Percentiles rank a stretch among this genome's conserved stretches.
These are phyloP conservation scores for Drosophila navojoa DNA, from an alignment of 1,140 invertebrate species.

Conservation along the genomic window DNA sequence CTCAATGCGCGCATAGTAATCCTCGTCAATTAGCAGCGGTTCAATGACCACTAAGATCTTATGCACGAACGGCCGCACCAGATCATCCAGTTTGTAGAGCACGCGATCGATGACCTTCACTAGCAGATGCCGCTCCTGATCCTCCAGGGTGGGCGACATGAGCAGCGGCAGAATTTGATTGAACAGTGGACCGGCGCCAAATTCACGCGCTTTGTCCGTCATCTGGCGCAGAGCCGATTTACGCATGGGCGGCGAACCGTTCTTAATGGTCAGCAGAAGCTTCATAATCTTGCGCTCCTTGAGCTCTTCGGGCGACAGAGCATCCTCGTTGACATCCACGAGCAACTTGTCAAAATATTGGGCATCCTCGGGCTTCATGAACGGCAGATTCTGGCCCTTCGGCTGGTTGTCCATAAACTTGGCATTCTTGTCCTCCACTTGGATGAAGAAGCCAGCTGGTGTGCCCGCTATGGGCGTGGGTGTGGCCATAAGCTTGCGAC, in stretches of 20 bases:
- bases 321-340: constrained; percentile 98
- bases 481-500: constrained; percentile 97
- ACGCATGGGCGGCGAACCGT: constrained; percentile 99
- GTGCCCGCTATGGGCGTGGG: constrained; percentile 98
- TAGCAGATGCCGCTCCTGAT: constrained; percentile 99
- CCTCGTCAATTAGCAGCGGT: constrained; percentile 99
- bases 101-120: constrained; percentile 99
- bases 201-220: constrained; percentile 99
- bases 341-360: constrained; percentile 99
- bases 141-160: constrained; percentile 99
- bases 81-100: constrained; percentile 98
- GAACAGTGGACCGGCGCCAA: constrained; percentile 98
- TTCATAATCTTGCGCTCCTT: constrained; percentile 99
- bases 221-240: constrained; percentile 99
- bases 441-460: constrained; percentile 98
- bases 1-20: constrained; percentile 99
- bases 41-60: constrained; percentile 99
- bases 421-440: constrained; percentile 91
- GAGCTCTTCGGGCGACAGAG: constrained; percentile 97
- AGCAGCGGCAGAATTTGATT: constrained; percentile 99
- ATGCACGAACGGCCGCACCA: constrained; percentile 99
- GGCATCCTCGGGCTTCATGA: constrained; percentile 99
- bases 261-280: constrained; percentile 98
- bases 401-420: constrained; percentile 98
- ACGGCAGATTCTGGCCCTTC: constrained; percentile 95